Percentiles rank a stretch among this genome's conserved stretches.
Evolutionary conservation across 1,140 invertebrate species (phyloP).

Genomic region (Hetaerina americana): DNA sequence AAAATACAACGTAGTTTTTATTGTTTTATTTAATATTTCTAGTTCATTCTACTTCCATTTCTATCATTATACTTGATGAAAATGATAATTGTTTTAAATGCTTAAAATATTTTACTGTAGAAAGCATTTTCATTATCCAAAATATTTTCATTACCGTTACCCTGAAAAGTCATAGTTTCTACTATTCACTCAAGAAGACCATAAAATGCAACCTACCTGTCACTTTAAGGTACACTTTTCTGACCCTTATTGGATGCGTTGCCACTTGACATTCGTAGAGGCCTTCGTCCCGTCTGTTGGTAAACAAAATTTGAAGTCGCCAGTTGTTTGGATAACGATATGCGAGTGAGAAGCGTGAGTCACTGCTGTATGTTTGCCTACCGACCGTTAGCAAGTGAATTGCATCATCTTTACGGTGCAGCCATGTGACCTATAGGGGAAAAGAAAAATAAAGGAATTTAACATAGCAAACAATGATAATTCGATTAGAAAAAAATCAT

Average conservation of each 20-base stretch:
- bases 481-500: no score
- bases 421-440: constrained; percentile 76
- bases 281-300: constrained; percentile 56
- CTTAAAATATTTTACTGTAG: no score
- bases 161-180: no score
- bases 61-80: no score
- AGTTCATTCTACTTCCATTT: no score
- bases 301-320: constrained; percentile 63
- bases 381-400: constrained; percentile 63
- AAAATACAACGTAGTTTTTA: no score
- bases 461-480: no score
- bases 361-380: constrained; percentile 53
- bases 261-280: constrained; percentile 77
- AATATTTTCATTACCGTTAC: no score
- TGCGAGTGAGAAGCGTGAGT: constrained; percentile 54
- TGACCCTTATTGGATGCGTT: constrained; percentile 66
- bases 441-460: no score
- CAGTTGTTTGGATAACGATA: constrained; percentile 75
- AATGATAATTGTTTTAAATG: no score
- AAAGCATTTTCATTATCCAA: no score
- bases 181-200: background rate
- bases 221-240: constrained; percentile 53
- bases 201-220: constrained; percentile 57
- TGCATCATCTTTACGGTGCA: constrained; percentile 50
- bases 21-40: no score